Evolutionary conservation across 2,113 vertebrate species (phyloP).

Genomic region (Notothenia rossii): DNA sequence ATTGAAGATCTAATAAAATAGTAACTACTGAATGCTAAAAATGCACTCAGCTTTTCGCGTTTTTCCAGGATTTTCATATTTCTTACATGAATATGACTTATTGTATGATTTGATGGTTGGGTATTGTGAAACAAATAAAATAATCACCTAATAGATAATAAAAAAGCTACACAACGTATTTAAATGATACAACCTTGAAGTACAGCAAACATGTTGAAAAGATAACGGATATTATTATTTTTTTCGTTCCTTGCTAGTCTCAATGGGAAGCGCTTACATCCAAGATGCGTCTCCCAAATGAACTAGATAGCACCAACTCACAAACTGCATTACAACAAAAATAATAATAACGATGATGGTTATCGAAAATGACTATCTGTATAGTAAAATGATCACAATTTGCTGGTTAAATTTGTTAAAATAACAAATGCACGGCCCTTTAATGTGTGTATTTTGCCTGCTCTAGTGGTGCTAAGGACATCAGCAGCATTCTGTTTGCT

Average conservation of each 20-base stretch:
- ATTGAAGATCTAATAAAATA: neutral
- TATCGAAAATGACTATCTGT: constrained; percentile 17
- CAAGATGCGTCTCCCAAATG: constrained; percentile 11
- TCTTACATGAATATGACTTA: too few relatives aligned
- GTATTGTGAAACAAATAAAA: too few relatives aligned
- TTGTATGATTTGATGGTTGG: too few relatives aligned
- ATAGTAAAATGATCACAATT: constrained; percentile 26
- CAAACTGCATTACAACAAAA: neutral
- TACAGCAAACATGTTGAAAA: neutral
- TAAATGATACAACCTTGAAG: neutral
- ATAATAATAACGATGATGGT: neutral
- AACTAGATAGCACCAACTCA: constrained; percentile 12
- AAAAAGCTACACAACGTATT: neutral
- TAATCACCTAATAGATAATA: neutral
- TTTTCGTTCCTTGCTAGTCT: neutral
- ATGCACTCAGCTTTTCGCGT: neutral
- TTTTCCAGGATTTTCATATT: too few relatives aligned
- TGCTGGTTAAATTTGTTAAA: neutral
- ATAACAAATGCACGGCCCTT: constrained; percentile 20
- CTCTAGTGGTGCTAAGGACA: constrained; percentile 29
- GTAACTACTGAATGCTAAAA: neutral
- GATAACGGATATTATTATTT: neutral
- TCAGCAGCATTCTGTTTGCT: constrained; percentile 47
- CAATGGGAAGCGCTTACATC: neutral
- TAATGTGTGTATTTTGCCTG: constrained; percentile 6